Evolutionary conservation across 2,113 vertebrate genomes (phyloP), one percentile per base, ranked within the genome.

Genomic region (Hirundichthys speculiger): DNA sequence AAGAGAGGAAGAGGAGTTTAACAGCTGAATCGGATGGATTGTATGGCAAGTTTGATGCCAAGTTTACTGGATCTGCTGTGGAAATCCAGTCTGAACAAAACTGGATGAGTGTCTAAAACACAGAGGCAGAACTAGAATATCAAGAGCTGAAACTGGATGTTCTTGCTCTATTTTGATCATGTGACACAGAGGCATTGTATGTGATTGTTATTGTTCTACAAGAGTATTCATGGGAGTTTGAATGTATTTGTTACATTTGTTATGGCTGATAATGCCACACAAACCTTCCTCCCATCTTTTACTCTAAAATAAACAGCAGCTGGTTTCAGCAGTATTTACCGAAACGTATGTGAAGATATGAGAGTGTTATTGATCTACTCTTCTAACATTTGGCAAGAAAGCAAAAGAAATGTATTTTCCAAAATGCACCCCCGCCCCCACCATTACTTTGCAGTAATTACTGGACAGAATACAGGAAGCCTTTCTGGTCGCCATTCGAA

Each of bases 21-120:
- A 73, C 16, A 64, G 79, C 79, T 80, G 81, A 88, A 78, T 86
- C 83, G 73, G 74, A 63, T 40, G 27, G 51, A 60, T 61, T 63
- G 71, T 75, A 22, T 54, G 27, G 65, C 41, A 27, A 55, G 77
- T 16, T 56, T 77, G 27, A 58, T 65, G 72, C 55, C 69, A 70
- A 39, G 47, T 83, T 74, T 49, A 58, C 47, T 80, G 55, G 49
- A 27, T 74, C 62, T 57, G 51, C 50, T 22, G 59, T 19, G 41
- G 43, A 66, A 47, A 55, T 77, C 57, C 43, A 63, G 59, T 75
- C 65, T 76, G 63, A 66, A 45, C 7, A 56, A 55, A 67, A 43
- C n/a, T 73, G 64, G 49, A 47, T 60, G 21, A 75, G 43, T 21
- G 5, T 64, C 59, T 55, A 47, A 60, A 52, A 40, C 62, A 15